Conservation (phyloP, 2,113 vertebrate species). For the Phylloscopus trochilus region DNA sequence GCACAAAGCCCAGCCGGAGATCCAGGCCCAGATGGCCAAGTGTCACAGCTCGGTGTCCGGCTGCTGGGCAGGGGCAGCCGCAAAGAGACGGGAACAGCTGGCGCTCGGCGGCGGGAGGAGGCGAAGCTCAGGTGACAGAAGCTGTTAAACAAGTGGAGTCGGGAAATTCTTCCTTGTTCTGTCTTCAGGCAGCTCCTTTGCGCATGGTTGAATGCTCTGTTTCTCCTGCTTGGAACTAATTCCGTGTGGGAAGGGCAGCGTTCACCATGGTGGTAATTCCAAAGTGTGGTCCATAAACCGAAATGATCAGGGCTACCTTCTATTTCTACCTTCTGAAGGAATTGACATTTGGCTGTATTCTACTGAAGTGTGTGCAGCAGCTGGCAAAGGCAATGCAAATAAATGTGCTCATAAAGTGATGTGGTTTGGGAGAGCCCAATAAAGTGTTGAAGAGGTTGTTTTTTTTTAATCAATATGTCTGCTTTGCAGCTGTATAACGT, state of each 20-base stretch:
- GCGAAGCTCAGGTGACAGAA: neutral
- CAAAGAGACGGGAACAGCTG: neutral
- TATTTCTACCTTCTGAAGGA: neutral
- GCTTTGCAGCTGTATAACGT: neutral
- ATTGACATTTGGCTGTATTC: neutral
- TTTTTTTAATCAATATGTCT: neutral
- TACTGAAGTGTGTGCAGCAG: neutral
- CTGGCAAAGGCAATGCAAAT: neutral
- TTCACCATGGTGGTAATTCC: neutral
- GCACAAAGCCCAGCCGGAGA: neutral
- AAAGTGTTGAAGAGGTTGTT: neutral
- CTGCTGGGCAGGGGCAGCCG: neutral
- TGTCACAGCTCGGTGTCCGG: neutral
- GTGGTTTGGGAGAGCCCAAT: neutral
- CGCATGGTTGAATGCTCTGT: neutral
- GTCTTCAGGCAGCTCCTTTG: neutral
- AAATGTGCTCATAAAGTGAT: neutral
- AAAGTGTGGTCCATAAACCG: neutral
- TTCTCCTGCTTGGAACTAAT: neutral
- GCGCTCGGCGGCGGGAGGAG: neutral
- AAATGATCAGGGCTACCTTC: neutral
- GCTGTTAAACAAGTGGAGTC: neutral
- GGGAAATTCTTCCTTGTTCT: neutral
- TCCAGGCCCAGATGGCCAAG: neutral
- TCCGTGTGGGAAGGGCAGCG: neutral